phyloP scores from a whole-genome alignment of 1,140 invertebrate species.

The Cydia pomonella region DNA sequence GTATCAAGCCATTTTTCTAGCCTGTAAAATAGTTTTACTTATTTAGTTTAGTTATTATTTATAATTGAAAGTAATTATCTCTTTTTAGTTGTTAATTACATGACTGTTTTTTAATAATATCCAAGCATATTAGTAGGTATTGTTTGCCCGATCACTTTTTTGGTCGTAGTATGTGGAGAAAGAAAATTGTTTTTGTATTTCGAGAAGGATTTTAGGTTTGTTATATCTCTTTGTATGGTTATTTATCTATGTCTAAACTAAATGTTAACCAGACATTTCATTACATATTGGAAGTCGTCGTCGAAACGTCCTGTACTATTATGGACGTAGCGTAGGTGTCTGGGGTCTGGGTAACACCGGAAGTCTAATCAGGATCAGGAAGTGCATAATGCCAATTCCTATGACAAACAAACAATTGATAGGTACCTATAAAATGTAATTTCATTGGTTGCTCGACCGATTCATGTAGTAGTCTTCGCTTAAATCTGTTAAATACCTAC shows the following conservation, averaged over 20 bases:
- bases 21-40: constrained; percentile 9
- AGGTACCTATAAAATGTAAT: too few relatives aligned
- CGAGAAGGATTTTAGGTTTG: background rate
- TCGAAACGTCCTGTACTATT: too few relatives aligned
- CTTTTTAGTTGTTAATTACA: constrained; percentile 5
- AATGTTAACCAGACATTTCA: too few relatives aligned
- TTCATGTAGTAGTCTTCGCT: too few relatives aligned
- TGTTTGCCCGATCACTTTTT: background rate
- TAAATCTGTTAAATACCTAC: too few relatives aligned
- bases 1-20: constrained; percentile 29
- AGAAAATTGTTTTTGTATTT: background rate
- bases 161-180: background rate
- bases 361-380: too few relatives aligned
- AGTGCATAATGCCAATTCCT: too few relatives aligned
- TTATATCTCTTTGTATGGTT: background rate
- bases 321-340: too few relatives aligned
- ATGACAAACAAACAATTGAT: too few relatives aligned
- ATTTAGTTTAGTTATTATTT: constrained; percentile 19
- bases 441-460: too few relatives aligned
- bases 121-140: background rate
- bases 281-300: too few relatives aligned
- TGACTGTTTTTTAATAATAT: background rate
- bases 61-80: constrained; percentile 8
- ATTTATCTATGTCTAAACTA: background rate
- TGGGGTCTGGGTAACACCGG: too few relatives aligned